These are phyloP conservation scores for Sebastes hubbsi DNA, from an alignment of 2,797 vertebrate species.

Conservation along the genomic window DNA sequence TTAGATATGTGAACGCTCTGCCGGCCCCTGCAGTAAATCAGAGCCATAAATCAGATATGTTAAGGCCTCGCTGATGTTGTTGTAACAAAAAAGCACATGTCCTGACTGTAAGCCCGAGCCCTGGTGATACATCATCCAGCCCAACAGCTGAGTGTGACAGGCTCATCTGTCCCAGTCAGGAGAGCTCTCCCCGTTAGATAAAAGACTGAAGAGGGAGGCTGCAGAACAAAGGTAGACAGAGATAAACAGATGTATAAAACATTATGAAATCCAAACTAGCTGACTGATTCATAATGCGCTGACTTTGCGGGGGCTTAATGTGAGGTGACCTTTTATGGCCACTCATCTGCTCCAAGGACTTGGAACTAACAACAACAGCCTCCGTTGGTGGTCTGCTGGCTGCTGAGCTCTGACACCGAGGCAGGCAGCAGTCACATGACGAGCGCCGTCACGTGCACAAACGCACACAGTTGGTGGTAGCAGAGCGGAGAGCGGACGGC, in stretches of 20 bases:
- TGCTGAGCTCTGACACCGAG: constrained; percentile 41
- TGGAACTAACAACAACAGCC: constrained; percentile 54
- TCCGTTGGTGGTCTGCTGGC: constrained; percentile 61
- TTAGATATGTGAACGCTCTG: constrained; percentile 14
- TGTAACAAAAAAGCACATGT: constrained; percentile 66
- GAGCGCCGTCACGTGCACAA: constrained; percentile 47
- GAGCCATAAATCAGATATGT: constrained; percentile 59
- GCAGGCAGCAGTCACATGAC: constrained; percentile 64
- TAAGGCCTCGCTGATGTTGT: constrained; percentile 55
- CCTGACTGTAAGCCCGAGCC: constrained; percentile 43
- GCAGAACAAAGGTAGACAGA: constrained; percentile 16
- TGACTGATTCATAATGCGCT: constrained; percentile 19
- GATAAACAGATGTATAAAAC: constrained; percentile 36
- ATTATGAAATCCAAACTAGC: constrained; percentile 11
- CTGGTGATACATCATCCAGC: constrained; percentile 61
- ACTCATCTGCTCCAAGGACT: constrained; percentile 50
- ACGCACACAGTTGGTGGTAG: constrained; percentile 49
- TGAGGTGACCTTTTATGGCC: constrained; percentile 30
- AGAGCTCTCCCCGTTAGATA: constrained; percentile 23
- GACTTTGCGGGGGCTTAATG: constrained; percentile 3
- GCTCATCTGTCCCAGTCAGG: constrained; percentile 56
- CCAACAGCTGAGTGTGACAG: constrained; percentile 74
- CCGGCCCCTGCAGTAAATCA: constrained; percentile 28
- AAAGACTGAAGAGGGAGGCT: constrained; percentile 6
- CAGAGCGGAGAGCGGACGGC: constrained; percentile 15